Evolutionary conservation across 2,888 invertebrate species (phyloP).

Genomic region (Deroplatys truncata): DNA sequence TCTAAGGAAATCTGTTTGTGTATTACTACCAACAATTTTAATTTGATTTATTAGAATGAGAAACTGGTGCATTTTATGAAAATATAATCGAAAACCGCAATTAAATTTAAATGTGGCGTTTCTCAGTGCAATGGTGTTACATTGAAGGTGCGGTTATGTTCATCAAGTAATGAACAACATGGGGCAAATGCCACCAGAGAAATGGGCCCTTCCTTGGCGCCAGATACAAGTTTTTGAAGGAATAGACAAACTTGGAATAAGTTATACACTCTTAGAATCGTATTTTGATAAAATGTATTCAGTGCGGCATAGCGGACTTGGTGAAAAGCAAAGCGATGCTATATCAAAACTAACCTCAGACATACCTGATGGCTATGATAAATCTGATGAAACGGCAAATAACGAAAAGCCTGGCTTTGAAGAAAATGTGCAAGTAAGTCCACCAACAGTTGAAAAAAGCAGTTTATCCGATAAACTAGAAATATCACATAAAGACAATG

Average conservation of each 20-base stretch:
- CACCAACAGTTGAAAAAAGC: background rate
- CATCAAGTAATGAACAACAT: constrained; percentile 16
- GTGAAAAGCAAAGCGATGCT: background rate
- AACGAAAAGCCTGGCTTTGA: constrained; percentile 14
- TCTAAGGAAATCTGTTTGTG: too few relatives aligned
- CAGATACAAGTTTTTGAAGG: constrained; percentile 15
- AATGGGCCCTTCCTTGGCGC: constrained; percentile 14
- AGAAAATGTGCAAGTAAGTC: background rate
- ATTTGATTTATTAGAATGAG: too few relatives aligned
- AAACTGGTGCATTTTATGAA: too few relatives aligned
- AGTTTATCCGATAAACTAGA: background rate
- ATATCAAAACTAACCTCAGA: background rate
- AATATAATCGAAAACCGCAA: too few relatives aligned
- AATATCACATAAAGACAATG: background rate
- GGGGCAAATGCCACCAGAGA: constrained; percentile 16
- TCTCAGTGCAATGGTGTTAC: background rate
- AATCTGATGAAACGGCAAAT: background rate
- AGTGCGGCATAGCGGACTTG: background rate
- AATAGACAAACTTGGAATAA: constrained; percentile 10
- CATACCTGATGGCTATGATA: background rate
- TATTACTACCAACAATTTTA: too few relatives aligned
- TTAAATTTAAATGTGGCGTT: too few relatives aligned
- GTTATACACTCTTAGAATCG: background rate
- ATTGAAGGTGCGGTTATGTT: constrained; percentile 3
- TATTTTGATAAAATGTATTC: constrained; percentile 9